phyloP scores from a whole-genome alignment of 37 sponge, comb jelly and placozoan genomes.

The Halichondria panicea region DNA sequence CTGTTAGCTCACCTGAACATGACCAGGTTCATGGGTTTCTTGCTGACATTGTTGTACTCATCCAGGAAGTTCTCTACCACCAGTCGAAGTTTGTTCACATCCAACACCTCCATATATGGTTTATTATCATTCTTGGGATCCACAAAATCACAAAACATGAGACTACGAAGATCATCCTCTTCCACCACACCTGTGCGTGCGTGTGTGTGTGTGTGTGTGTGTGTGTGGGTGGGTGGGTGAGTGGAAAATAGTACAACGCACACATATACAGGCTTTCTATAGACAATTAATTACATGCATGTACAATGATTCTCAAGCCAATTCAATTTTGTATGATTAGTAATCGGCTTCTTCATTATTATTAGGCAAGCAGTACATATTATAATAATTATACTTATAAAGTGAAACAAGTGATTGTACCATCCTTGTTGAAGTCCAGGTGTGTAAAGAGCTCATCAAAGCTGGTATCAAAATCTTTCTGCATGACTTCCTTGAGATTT shows the following conservation, averaged over 20 bases:
- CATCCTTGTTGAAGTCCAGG: slow-evolving; percentile 90
- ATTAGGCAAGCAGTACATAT: neutral
- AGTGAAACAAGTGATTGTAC: slow-evolving; percentile 15
- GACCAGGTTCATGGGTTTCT: slow-evolving; percentile 98
- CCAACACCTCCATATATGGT: slow-evolving; percentile 83
- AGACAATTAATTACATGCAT: too few species aligned
- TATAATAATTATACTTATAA: neutral
- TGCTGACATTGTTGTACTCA: slow-evolving; percentile 96
- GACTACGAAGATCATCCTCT: slow-evolving; percentile 92
- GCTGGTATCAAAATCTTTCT: slow-evolving; percentile 59
- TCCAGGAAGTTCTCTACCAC: slow-evolving; percentile 94
- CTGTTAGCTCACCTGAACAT: slow-evolving; percentile 81
- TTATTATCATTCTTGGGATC: slow-evolving; percentile 92
- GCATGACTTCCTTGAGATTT: slow-evolving; percentile 60
- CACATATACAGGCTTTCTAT: too few species aligned
- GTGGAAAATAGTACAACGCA: too few species aligned
- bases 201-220: too few species aligned
- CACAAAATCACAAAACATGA: slow-evolving; percentile 98
- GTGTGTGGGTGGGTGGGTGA: too few species aligned
- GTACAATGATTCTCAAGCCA: neutral
- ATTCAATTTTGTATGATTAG: neutral
- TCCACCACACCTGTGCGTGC: slow-evolving; percentile 81
- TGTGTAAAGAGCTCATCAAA: slow-evolving; percentile 82
- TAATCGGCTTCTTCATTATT: neutral
- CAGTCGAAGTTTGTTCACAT: slow-evolving; percentile 88